phyloP scores from a whole-genome alignment of 2,113 vertebrate genomes.

The Oplegnathus fasciatus region DNA sequence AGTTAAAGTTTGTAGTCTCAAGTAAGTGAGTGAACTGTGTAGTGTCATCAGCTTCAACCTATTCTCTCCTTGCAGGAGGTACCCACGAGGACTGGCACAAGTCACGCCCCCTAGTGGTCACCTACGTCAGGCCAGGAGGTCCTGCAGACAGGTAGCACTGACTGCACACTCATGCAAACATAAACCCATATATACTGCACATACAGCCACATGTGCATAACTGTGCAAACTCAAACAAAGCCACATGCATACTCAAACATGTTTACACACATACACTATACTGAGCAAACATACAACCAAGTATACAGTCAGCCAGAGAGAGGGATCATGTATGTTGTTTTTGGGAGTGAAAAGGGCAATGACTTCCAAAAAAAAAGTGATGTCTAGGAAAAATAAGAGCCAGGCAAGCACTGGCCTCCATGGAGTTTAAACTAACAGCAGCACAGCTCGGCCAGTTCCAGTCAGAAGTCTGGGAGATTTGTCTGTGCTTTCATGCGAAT shows the following conservation, averaged over 20 bases:
- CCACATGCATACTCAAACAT: not conserved
- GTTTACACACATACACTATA: not conserved
- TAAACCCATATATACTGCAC: not conserved
- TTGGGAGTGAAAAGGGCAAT: not conserved
- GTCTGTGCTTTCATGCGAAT: constrained; percentile 22
- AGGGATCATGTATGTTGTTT: not conserved
- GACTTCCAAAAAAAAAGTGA: not conserved
- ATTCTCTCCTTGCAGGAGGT: constrained; percentile 77
- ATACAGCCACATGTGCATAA: too few relatives aligned
- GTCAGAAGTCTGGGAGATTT: constrained; percentile 20
- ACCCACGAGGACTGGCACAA: constrained; percentile 96
- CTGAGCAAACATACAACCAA: not conserved
- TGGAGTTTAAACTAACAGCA: constrained; percentile 15
- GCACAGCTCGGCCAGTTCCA: constrained; percentile 2
- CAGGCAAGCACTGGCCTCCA: not conserved
- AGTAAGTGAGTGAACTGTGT: not conserved
- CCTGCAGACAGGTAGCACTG: constrained; percentile 93
- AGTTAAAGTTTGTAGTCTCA: not conserved
- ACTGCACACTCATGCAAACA: not conserved
- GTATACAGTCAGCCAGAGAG: not conserved
- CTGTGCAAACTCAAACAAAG: not conserved
- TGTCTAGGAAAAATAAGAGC: not conserved
- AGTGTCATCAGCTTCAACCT: not conserved
- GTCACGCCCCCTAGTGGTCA: constrained; percentile 93
- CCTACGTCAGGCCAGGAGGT: constrained; percentile 93